These are phyloP conservation scores for Anthopleura sola DNA, from an alignment of 64 coral and sea anemone species.

Conservation along the genomic window DNA sequence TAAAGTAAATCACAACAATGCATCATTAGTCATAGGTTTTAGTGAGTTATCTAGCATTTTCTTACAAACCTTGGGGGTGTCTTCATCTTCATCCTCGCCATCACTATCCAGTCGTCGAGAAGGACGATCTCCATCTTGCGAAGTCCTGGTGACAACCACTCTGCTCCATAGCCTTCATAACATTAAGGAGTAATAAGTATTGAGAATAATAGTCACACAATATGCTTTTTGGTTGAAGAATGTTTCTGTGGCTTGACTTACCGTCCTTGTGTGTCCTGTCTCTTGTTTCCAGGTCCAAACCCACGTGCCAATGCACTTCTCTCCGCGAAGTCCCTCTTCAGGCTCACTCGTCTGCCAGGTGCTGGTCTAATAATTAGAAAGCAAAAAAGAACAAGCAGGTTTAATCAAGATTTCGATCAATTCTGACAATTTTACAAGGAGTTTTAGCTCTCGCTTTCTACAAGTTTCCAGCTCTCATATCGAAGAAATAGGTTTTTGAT, in stretches of 20 bases:
- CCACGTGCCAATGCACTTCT: slow-evolving; percentile 48
- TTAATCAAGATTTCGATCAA: neutral
- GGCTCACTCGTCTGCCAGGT: slow-evolving; percentile 61
- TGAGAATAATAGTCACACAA: neutral
- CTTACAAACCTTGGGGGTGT: slow-evolving; percentile 68
- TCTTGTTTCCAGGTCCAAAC: slow-evolving; percentile 66
- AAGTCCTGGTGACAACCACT: slow-evolving; percentile 68
- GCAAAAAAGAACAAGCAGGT: neutral
- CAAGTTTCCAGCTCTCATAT: no score
- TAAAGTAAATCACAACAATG: neutral
- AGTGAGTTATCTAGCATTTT: neutral
- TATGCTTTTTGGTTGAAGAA: neutral
- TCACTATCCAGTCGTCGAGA: slow-evolving; percentile 98
- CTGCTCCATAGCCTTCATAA: slow-evolving; percentile 71
- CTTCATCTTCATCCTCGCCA: slow-evolving; percentile 97
- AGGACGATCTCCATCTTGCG: slow-evolving; percentile 65
- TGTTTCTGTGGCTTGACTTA: neutral
- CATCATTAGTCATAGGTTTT: neutral
- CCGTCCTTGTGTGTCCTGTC: slow-evolving; percentile 75
- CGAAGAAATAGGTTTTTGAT: no score
- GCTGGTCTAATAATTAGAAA: slow-evolving; percentile 38
- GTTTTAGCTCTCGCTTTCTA: no score
- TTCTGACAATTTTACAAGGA: neutral
- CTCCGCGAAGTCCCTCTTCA: slow-evolving; percentile 77
- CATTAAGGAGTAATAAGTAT: neutral